A percentile compares a stretch with the other conserved stretches of the same genome.
These are phyloP conservation scores for Carassius carassius DNA, from an alignment of 2,113 vertebrate genomes.

Conservation along the genomic window DNA sequence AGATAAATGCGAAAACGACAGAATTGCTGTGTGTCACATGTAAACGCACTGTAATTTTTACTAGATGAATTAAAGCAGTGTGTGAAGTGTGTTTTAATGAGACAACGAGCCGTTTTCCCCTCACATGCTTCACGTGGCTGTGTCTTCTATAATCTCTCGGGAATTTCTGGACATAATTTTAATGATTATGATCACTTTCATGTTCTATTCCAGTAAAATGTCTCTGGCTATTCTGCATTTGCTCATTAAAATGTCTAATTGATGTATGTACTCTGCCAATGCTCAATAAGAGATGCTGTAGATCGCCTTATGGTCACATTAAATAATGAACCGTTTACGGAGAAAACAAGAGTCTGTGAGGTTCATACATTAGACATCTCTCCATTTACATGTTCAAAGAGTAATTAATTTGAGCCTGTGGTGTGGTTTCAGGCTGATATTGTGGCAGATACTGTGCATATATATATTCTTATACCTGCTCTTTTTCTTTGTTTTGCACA, in stretches of 20 bases:
- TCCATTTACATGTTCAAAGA: not conserved
- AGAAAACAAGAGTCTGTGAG: not conserved
- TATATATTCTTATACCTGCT: slow-evolving; percentile 18
- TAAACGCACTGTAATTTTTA: not conserved
- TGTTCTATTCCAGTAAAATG: not conserved
- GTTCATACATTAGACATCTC: not conserved
- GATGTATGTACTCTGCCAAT: not conserved
- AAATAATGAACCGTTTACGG: not conserved
- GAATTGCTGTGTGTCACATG: not conserved
- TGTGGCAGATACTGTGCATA: not conserved
- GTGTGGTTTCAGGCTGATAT: not conserved
- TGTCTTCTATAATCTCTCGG: not conserved
- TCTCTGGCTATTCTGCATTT: not conserved
- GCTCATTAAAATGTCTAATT: slow-evolving; percentile 5
- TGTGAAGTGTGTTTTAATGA: not conserved
- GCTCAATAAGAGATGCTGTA: not conserved
- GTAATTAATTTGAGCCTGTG: not conserved
- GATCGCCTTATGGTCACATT: slow-evolving; percentile 2
- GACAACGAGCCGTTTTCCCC: not conserved
- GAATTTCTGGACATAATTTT: slow-evolving; percentile 26
- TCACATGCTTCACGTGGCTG: not conserved
- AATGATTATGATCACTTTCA: slow-evolving; percentile 16
- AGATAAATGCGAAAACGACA: not conserved
- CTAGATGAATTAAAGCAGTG: not conserved
- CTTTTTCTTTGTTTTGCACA: not conserved